Evolutionary conservation across 2,888 invertebrate genomes (phyloP).

Genomic region (Pollenia labialis): DNA sequence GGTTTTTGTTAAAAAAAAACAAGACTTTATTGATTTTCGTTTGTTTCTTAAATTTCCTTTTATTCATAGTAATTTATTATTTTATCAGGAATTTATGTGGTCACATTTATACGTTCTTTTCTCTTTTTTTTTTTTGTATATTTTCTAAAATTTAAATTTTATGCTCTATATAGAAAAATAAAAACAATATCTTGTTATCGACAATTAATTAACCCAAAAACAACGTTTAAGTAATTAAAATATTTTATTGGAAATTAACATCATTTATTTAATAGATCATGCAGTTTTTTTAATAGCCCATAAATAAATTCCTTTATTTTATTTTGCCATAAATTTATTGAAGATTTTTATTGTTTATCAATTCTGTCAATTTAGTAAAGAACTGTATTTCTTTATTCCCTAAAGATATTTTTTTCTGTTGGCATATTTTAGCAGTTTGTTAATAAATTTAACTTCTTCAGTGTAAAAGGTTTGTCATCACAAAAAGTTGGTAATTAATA

Average conservation of each 20-base stretch:
- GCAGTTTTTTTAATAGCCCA: conserved; percentile 39
- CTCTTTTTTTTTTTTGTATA: neutral
- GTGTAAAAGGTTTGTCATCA: conserved; percentile 24
- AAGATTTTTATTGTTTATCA: neutral
- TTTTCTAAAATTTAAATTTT: neutral
- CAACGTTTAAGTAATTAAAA: neutral
- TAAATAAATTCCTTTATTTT: conserved; percentile 14
- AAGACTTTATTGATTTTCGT: conserved; percentile 27
- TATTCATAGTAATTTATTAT: conserved; percentile 54
- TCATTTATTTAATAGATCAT: conserved; percentile 35
- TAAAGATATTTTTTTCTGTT: neutral
- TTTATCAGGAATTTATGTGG: conserved; percentile 72
- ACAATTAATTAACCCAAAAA: conserved; percentile 32
- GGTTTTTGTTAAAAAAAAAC: neutral
- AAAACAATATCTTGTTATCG: conserved; percentile 24
- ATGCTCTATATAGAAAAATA: conserved; percentile 32
- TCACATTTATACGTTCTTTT: conserved; percentile 51
- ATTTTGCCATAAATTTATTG: conserved; percentile 37
- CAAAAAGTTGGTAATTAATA: neutral
- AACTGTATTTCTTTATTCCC: conserved; percentile 14
- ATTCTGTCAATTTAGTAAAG: neutral
- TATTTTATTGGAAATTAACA: conserved; percentile 38
- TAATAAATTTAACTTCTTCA: conserved; percentile 6
- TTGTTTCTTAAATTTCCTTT: neutral
- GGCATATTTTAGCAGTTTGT: neutral